Evolutionary conservation across 2,113 vertebrate species (phyloP).

Genomic region (Pongo abelii): DNA sequence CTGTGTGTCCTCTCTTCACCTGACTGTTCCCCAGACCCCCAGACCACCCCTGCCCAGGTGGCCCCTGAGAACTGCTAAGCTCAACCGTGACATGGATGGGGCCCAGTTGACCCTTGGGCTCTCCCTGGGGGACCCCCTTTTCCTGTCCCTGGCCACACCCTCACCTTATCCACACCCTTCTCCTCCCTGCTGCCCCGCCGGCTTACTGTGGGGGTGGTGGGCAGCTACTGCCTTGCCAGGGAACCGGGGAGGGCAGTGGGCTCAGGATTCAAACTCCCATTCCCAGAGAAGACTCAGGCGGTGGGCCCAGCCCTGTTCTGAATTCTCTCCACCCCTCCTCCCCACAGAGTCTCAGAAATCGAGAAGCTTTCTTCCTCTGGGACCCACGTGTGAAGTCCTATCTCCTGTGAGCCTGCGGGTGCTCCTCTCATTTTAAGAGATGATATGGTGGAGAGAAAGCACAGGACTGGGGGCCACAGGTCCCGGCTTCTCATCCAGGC

Average conservation of each 20-base stretch:
- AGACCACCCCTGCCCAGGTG: no score
- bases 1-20: background rate
- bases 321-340: background rate
- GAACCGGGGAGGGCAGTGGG: accelerated
- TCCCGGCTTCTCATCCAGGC: background rate
- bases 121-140: background rate
- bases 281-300: background rate
- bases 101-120: background rate
- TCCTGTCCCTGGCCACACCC: background rate
- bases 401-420: accelerated
- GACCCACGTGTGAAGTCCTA: background rate
- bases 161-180: background rate
- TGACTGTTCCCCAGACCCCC: background rate
- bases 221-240: background rate
- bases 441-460: background rate
- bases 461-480: accelerated
- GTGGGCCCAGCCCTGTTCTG: background rate
- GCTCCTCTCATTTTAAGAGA: background rate
- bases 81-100: background rate
- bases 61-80: background rate
- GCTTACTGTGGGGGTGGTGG: accelerated
- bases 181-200: background rate
- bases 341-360: background rate
- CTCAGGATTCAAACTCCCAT: background rate
- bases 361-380: background rate